phyloP scores from a whole-genome alignment of 2,113 vertebrate genomes.

The Rafetus swinhoei region DNA sequence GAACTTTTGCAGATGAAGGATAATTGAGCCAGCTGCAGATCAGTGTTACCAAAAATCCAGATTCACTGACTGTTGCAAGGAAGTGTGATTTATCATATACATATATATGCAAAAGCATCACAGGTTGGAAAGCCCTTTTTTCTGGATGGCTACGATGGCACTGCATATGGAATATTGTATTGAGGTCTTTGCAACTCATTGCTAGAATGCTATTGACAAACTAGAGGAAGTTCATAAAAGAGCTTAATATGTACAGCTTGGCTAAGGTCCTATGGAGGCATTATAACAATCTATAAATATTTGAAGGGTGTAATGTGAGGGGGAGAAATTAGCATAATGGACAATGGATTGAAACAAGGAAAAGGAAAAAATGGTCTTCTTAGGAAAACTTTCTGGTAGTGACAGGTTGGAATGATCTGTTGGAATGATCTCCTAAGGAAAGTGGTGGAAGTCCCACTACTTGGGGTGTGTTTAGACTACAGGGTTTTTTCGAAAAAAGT shows the following conservation, averaged over 20 bases:
- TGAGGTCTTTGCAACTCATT: rapidly evolving
- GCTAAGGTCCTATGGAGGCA: neutral
- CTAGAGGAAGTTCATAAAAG: neutral
- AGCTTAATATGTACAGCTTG: neutral
- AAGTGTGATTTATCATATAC: neutral
- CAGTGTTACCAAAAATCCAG: neutral
- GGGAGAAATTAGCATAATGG: neutral
- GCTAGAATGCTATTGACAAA: neutral
- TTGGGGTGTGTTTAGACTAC: neutral
- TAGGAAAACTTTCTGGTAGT: neutral
- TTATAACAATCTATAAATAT: neutral
- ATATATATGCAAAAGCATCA: neutral
- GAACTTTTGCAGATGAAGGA: neutral
- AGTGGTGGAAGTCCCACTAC: neutral
- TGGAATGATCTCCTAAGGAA: neutral
- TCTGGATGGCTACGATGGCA: neutral
- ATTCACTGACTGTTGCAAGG: neutral
- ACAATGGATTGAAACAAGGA: neutral
- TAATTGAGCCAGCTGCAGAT: neutral
- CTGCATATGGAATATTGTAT: neutral
- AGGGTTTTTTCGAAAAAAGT: no score
- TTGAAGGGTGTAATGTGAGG: neutral
- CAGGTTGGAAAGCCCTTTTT: neutral
- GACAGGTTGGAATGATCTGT: neutral
- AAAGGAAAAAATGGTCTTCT: neutral